Evolutionary conservation across 2,797 vertebrate genomes (phyloP).

Genomic region (Phataginus tricuspis): DNA sequence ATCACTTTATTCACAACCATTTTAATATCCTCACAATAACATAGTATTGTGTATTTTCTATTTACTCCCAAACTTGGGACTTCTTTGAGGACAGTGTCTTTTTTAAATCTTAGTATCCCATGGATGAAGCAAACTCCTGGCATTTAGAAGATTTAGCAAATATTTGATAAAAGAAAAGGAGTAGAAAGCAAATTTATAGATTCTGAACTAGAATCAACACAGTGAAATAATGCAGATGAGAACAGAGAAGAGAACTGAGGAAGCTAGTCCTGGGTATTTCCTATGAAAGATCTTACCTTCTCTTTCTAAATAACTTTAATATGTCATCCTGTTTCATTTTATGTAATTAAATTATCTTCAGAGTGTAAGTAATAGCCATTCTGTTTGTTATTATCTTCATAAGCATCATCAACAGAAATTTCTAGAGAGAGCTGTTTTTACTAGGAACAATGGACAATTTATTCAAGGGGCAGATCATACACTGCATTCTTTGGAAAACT

Average conservation of each 20-base stretch:
- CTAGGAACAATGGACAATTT: not conserved
- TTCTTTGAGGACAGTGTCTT: not conserved
- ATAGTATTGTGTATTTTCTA: not conserved
- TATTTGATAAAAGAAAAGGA: slow-evolving; percentile 62
- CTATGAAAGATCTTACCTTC: not conserved
- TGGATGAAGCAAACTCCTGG: slow-evolving; percentile 10
- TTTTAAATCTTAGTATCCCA: not conserved
- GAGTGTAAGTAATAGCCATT: not conserved
- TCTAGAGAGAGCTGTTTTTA: not conserved
- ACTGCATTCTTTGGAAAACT: not conserved
- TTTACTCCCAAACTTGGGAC: not conserved
- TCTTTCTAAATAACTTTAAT: slow-evolving; percentile 26
- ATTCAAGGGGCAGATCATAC: not conserved
- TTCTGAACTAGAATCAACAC: slow-evolving; percentile 62
- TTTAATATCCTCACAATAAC: not conserved
- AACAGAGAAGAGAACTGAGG: not conserved
- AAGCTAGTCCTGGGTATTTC: slow-evolving; percentile 42
- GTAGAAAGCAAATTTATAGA: slow-evolving; percentile 67
- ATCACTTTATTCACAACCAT: not conserved
- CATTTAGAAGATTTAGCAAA: slow-evolving; percentile 68
- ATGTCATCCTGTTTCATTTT: not conserved
- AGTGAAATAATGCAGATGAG: slow-evolving; percentile 52
- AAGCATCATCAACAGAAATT: not conserved
- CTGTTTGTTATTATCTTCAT: not conserved
- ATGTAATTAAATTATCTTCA: slow-evolving; percentile 44